These are phyloP conservation scores for Patiria miniata DNA, from an alignment of 35 echinoderm and acorn worm genomes.

Conservation along the genomic window DNA sequence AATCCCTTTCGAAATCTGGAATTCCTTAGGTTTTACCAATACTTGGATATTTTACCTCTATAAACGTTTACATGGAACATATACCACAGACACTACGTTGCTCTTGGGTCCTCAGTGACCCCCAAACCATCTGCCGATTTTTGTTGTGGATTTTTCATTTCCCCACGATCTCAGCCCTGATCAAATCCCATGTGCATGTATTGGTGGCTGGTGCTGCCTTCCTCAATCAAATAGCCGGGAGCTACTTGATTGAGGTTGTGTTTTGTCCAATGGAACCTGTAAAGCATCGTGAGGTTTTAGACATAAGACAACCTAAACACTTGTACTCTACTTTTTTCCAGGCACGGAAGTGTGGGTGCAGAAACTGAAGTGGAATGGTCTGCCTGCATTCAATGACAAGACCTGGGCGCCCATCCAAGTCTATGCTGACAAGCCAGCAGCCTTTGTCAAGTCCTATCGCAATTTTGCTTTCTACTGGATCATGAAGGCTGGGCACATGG, in stretches of 20 bases:
- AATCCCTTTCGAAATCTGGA: no score
- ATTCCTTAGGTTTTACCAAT: not conserved
- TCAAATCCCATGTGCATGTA: no score
- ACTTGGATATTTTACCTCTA: not conserved
- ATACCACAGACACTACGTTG: no score
- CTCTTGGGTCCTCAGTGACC: no score
- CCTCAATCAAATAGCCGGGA: no score
- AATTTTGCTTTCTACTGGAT: conserved; percentile 98
- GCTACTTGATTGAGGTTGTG: not conserved
- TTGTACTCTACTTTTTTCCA: conserved; percentile 4
- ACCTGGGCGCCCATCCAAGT: conserved; percentile 65
- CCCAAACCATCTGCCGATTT: no score
- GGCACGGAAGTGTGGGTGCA: conserved; percentile 93
- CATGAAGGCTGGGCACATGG: conserved; percentile 97
- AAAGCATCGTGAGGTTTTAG: not conserved
- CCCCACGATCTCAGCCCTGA: no score
- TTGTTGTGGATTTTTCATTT: no score
- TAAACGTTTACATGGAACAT: not conserved
- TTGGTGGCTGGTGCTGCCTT: no score
- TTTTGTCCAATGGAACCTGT: not conserved
- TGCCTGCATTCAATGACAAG: conserved; percentile 50
- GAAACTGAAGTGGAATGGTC: conserved; percentile 81
- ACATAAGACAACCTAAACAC: not conserved
- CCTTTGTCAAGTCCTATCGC: conserved; percentile 73
- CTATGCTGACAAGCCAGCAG: conserved; percentile 33